phyloP scores from a whole-genome alignment of 2,797 vertebrate species.

The Acanthurus tractus region DNA sequence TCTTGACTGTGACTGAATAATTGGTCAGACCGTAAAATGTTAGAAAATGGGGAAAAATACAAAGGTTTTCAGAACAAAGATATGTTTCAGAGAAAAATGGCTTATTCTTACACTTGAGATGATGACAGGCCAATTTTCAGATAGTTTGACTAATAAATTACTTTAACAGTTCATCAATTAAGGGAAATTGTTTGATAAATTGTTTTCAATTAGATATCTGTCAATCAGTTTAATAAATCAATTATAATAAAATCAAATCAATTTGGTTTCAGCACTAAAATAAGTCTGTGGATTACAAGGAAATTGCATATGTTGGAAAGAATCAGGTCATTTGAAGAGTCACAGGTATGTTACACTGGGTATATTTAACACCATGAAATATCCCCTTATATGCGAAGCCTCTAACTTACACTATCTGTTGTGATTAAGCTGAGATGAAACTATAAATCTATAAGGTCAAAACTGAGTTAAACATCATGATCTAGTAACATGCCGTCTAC shows the following conservation, averaged over 20 bases:
- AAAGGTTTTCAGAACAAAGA: neutral
- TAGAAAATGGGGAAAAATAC: neutral
- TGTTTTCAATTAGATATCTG: neutral
- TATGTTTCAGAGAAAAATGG: neutral
- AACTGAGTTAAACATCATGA: neutral
- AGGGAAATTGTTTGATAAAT: neutral
- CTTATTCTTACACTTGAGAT: neutral
- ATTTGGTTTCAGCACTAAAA: neutral
- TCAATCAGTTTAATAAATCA: neutral
- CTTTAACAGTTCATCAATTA: neutral
- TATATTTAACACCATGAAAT: neutral
- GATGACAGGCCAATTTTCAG: neutral
- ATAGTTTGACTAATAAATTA: neutral
- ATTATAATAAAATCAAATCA: too few relatives aligned
- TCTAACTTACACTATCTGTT: neutral
- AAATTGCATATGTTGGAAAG: neutral
- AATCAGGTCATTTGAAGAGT: neutral
- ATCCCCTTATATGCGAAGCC: neutral
- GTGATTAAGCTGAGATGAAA: conserved; percentile 1
- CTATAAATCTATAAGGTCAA: neutral
- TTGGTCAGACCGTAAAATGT: neutral
- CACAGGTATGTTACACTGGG: neutral
- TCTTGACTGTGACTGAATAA: neutral
- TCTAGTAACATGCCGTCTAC: conserved; percentile 1
- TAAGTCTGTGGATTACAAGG: neutral